Evolutionary conservation across 1,140 invertebrate species (phyloP), one percentile per base, ranked within the genome.

Genomic region (Pogonognathellus flavescens): DNA sequence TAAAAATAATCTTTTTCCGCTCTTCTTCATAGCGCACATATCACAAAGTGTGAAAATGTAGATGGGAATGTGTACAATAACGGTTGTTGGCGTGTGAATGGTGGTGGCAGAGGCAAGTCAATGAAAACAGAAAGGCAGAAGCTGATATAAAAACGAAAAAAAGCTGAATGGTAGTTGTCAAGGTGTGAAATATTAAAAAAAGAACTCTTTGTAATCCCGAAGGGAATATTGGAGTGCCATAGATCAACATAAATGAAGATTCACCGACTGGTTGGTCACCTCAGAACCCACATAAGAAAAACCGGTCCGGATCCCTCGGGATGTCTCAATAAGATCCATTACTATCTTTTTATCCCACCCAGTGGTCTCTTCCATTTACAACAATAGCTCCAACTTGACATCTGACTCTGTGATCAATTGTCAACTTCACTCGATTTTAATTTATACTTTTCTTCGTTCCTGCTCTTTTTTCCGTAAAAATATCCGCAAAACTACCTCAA

Each of bases 131-230:
- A 81, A 81, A 81, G 50, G 53, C 80, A 57, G 50, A 81, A 76
- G 70, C 31, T 76, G 70, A 76, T 76, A 76, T 76, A 76, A 76
- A 70, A 76, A 81, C 80, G 80, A 81, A 81, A 53, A 70, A 55
- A 81, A 81, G 80, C 80, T 55, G 80, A 81, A 57, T 81, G 52
- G 31, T 60, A 59, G 52, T 80, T 83, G 82, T 86, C 82, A 83
- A 80, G 57, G 85, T 70, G 82, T 86, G 85, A 86, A 84, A 86
- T 86, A 86, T 86, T 86, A 86, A 86, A 86, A 86, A 86, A 86
- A 70, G 59, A 62, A 82, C 59, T 83, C 72, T 55, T 83, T 72
- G 41, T 57, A 80, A 57, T 86, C 85, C 86, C 86, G 57, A n/a
- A 80, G 86, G 86, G 85, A 84, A 72, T 84, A 86, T 86, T 84